Base-by-base conservation (phyloP, 2,888 invertebrate genomes). In the Volucella zonaria region DNA sequence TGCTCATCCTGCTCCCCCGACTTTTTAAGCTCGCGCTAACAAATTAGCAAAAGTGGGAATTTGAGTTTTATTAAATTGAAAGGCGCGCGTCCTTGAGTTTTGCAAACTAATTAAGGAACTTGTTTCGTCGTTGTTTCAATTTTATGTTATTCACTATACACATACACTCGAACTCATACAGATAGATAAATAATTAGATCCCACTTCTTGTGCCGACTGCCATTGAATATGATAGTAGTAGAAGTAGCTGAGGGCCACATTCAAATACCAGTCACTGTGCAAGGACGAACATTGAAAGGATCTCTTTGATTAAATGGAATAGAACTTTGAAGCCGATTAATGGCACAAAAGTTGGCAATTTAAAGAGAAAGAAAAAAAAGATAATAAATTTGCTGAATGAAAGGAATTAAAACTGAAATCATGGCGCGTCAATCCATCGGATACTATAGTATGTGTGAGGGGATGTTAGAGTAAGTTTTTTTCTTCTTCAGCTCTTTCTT, bases 301-400 rank as follows among this genome's bases (percentile, higher is more conserved):
- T 52, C 52, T 45, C 45, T 38, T 15, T 38, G 31, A 56, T 56
- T 10, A 58, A 49, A 11, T 56, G 47, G 31, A 23, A 38, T 14
- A 38, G 40, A 64, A 64, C 74, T 67, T 67, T 76, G 40, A 59
- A 67, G 59, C 40, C 67, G 68, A 68, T 68, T 75, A 71, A 71
- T 78, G 64, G 78, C 38, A 51, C 64, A 78, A 64, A 70, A 78
- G 71, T 71, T 78, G 9, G 77, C 62, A 58, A 70, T 64, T 70
- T 42, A 15, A 64, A 31, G 31, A 31, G 23, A 23, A 23, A 23
- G 3, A 23, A 23, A 23, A 15, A 78, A 71, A 42, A 54, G 51
- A 64, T 64, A 64, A 59, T 66, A 78, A 66, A 58, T 71, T 71
- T 43, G 71, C 45, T 64, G 71, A 78, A 66, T 59, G 40, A 40